phyloP scores from a whole-genome alignment of 2,797 vertebrate genomes.

The Cynopterus sphinx region DNA sequence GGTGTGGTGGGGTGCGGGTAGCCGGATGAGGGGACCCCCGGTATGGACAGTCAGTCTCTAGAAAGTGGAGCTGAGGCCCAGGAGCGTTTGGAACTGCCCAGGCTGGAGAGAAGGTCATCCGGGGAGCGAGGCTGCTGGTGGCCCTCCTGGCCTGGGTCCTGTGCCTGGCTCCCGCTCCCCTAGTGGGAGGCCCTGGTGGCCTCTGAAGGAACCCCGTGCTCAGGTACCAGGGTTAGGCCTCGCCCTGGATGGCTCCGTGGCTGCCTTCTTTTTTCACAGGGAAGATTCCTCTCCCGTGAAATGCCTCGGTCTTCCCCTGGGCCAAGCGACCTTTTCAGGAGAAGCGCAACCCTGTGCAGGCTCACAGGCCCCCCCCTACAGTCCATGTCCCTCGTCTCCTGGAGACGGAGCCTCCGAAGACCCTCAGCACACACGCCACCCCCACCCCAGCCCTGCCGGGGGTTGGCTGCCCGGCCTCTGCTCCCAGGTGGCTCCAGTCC shows the following conservation, averaged over 20 bases:
- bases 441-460: not conserved
- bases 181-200: not conserved
- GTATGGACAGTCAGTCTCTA: not conserved
- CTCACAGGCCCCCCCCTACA: constrained; percentile 15
- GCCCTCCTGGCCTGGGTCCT: not conserved
- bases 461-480: not conserved
- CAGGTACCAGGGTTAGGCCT: constrained; percentile 12
- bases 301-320: not conserved
- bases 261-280: not conserved
- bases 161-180: not conserved
- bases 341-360: constrained; percentile 59
- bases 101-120: not conserved
- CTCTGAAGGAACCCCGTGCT: constrained; percentile 28
- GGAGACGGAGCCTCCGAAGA: not conserved
- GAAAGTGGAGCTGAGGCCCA: fast-evolving
- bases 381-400: not conserved
- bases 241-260: not conserved
- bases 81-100: not conserved
- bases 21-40: not conserved
- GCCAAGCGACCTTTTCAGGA: not conserved
- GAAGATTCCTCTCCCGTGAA: not conserved
- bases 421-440: not conserved
- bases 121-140: not conserved
- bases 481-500: not conserved
- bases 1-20: not conserved